Percentiles rank a stretch among this genome's conserved stretches.
Evolutionary conservation across 2,888 invertebrate species (phyloP).

Genomic region (Calliscelio sp.): DNA sequence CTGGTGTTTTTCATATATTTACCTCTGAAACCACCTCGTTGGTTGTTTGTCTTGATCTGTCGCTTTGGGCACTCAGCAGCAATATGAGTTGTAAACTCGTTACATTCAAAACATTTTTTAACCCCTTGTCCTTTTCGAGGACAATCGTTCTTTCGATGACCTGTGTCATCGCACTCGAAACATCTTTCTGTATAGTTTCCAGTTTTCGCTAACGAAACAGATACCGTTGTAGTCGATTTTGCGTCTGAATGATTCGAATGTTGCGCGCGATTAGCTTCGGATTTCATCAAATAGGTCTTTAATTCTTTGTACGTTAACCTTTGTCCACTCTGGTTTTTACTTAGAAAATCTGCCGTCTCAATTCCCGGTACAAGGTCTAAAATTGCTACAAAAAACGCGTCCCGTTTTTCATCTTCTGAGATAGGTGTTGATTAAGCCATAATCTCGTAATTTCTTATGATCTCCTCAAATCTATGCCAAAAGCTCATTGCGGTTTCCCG

Average conservation of each 20-base stretch:
- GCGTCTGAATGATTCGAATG: neutral
- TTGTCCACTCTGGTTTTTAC: conserved; percentile 23
- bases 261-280: conserved; percentile 3
- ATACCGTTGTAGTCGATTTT: neutral
- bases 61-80: neutral
- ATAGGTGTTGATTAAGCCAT: conserved; percentile 43
- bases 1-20: neutral
- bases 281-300: conserved; percentile 13
- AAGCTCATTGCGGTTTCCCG: conserved; percentile 25
- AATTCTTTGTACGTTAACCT: neutral
- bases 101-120: conserved; percentile 35
- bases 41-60: neutral
- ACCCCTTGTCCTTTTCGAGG: conserved; percentile 48
- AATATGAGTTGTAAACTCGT: conserved; percentile 7
- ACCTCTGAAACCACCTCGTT: neutral
- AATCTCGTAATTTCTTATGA: conserved; percentile 43
- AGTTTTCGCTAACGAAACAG: neutral
- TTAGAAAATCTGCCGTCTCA: conserved; percentile 52
- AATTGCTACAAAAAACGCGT: conserved; percentile 8
- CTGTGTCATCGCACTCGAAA: conserved; percentile 67
- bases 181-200: neutral
- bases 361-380: conserved; percentile 38
- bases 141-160: conserved; percentile 61
- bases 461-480: conserved; percentile 25
- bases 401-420: conserved; percentile 31